These are phyloP conservation scores for Solen grandis DNA, from an alignment of 1,140 invertebrate species.

Conservation along the genomic window DNA sequence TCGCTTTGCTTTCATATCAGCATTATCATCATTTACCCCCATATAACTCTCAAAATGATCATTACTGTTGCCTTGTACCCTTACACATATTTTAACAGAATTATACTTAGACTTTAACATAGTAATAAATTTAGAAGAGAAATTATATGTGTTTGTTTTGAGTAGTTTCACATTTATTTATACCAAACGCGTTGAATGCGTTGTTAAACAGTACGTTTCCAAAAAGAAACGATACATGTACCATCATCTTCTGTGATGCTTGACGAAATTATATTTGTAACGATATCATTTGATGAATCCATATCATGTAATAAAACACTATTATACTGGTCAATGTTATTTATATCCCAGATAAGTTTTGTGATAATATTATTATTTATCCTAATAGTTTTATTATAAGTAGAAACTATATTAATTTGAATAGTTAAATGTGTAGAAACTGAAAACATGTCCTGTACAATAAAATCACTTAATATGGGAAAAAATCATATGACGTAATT, in stretches of 20 bases:
- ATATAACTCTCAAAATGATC: conserved; percentile 11
- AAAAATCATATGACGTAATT: conserved; percentile 1
- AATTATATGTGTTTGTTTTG: no score
- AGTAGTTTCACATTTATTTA: no score
- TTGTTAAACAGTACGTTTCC: no score
- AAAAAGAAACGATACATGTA: background rate
- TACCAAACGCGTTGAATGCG: no score
- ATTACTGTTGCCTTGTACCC: background rate
- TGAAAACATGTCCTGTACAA: conserved; percentile 12
- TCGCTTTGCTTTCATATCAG: background rate
- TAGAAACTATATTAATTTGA: background rate
- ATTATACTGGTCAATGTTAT: background rate
- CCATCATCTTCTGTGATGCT: no score
- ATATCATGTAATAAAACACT: no score
- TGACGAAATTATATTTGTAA: no score
- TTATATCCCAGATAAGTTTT: background rate
- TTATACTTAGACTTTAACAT: no score
- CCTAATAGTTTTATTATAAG: background rate
- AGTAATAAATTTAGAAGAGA: no score
- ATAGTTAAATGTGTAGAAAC: conserved; percentile 4
- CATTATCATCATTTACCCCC: conserved; percentile 2
- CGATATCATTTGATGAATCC: background rate
- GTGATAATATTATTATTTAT: background rate
- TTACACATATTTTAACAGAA: no score
- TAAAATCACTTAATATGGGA: conserved; percentile 9